phyloP scores from a whole-genome alignment of 2,797 vertebrate species.

The Arnoldichthys spilopterus region DNA sequence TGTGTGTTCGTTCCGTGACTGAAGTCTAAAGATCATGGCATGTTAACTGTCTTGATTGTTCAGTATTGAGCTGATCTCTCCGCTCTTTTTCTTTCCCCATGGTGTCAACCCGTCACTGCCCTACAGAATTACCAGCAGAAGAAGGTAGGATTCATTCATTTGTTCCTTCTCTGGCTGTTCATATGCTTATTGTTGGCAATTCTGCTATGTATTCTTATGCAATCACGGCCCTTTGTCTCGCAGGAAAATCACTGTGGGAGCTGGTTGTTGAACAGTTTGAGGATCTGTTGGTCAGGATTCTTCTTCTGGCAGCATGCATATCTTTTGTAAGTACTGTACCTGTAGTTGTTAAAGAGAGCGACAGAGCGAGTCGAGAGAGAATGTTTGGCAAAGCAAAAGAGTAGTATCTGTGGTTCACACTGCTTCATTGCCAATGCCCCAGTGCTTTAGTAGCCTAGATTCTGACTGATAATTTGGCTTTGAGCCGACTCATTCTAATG shows the following conservation, averaged over 20 bases:
- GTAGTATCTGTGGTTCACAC: too few relatives aligned
- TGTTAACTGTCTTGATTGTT: too few relatives aligned
- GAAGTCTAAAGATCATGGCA: too few relatives aligned
- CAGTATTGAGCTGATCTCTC: too few relatives aligned
- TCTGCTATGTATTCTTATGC: slow-evolving; percentile 8
- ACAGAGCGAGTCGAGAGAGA: too few relatives aligned
- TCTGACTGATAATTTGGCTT: too few relatives aligned
- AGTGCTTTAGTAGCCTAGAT: too few relatives aligned
- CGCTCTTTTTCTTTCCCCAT: slow-evolving; percentile 41
- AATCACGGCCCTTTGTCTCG: slow-evolving; percentile 40
- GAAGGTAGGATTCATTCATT: slow-evolving; percentile 82
- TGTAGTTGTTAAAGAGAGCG: too few relatives aligned
- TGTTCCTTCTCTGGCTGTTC: background rate
- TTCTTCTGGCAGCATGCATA: slow-evolving; percentile 97
- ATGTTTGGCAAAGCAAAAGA: too few relatives aligned
- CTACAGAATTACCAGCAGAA: slow-evolving; percentile 93
- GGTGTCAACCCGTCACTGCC: slow-evolving; percentile 65
- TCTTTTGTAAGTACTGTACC: slow-evolving; percentile 98
- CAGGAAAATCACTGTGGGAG: slow-evolving; percentile 97
- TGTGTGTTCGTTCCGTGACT: too few relatives aligned
- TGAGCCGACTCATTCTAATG: too few relatives aligned
- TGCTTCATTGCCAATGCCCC: too few relatives aligned
- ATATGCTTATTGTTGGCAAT: background rate
- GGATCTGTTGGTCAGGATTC: slow-evolving; percentile 97
- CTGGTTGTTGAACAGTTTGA: slow-evolving; percentile 98